These are phyloP conservation scores for Ephydatia muelleri DNA, from an alignment of 37 sponge, comb jelly and placozoan genomes.

Conservation along the genomic window DNA sequence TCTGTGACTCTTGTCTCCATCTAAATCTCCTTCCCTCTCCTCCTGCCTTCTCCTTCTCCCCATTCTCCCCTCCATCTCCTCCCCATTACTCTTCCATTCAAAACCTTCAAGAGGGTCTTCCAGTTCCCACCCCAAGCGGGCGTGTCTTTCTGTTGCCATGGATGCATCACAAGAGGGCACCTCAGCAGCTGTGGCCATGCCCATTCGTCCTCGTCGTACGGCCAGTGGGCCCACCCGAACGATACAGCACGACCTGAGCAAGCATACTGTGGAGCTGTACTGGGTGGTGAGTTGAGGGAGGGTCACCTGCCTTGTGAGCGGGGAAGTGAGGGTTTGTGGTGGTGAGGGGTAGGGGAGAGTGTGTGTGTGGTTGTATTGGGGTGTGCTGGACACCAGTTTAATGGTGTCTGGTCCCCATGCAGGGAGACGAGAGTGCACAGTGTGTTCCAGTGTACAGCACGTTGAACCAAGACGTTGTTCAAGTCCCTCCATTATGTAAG, in stretches of 20 bases:
- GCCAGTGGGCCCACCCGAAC: background rate
- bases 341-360: no score
- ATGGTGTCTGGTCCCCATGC: background rate
- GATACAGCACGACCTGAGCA: constrained; percentile 11
- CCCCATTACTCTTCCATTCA: background rate
- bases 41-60: background rate
- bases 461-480: background rate
- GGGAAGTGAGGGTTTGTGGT: constrained; percentile 8
- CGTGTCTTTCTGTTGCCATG: background rate
- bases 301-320: no score
- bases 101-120: background rate
- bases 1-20: background rate
- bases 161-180: background rate
- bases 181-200: constrained; percentile 11
- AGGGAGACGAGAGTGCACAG: background rate
- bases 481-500: constrained; percentile 18
- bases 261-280: constrained; percentile 41
- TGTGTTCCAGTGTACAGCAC: background rate
- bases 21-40: background rate
- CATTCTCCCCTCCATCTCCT: background rate
- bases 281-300: constrained; percentile 56
- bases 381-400: background rate
- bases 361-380: no score
- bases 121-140: background rate
- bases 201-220: constrained; percentile 27